Evolutionary conservation across 2,888 invertebrate genomes (phyloP).

Genomic region (Troides aeacus): DNA sequence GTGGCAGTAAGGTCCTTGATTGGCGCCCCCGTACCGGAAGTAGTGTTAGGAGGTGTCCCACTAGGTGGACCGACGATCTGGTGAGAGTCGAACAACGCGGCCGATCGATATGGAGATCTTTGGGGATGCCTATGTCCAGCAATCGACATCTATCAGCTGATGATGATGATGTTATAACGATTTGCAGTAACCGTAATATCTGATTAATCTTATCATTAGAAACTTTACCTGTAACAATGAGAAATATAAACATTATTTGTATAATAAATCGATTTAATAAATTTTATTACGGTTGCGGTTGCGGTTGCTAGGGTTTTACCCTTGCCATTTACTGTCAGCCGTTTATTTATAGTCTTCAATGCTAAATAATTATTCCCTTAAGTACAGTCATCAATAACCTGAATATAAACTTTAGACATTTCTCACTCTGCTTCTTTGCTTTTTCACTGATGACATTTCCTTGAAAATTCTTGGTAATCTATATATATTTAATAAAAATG

Average conservation of each 20-base stretch:
- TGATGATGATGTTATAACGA: too few relatives aligned
- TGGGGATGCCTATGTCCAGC: too few relatives aligned
- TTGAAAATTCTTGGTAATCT: background rate
- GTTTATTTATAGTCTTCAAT: slow-evolving; percentile 3
- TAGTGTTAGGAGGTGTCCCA: too few relatives aligned
- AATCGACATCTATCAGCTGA: too few relatives aligned
- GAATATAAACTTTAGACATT: background rate
- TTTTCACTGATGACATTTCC: background rate
- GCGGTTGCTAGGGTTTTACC: slow-evolving; percentile 1
- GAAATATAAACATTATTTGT: background rate
- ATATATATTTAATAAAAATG: too few relatives aligned
- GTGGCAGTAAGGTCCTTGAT: too few relatives aligned
- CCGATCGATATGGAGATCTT: too few relatives aligned
- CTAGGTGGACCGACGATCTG: too few relatives aligned
- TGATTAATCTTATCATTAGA: too few relatives aligned
- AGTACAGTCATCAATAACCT: background rate
- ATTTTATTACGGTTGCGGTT: background rate
- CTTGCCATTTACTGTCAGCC: background rate
- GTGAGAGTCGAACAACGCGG: too few relatives aligned
- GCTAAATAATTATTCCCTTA: background rate
- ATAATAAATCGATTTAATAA: background rate
- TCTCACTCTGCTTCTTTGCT: background rate
- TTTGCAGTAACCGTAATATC: too few relatives aligned
- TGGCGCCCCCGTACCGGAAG: too few relatives aligned
- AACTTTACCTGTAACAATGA: background rate